Base-by-base conservation (phyloP, 2,113 vertebrate genomes). In the Rhinopithecus roxellana region DNA sequence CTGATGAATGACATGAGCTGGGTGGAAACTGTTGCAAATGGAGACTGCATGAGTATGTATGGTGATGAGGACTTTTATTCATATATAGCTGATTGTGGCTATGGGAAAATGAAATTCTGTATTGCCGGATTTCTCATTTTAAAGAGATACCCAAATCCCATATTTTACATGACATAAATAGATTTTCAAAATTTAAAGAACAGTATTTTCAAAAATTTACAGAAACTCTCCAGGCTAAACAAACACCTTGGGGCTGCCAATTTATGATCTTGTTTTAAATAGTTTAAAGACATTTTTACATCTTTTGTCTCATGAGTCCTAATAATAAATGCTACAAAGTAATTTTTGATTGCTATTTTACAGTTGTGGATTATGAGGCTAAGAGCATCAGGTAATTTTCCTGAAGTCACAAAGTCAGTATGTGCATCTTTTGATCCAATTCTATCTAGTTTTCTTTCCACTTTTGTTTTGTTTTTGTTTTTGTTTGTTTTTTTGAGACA, bases 291-390 rank as follows among this genome's bases (percentile, higher is more conserved):
- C 5, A 82, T 50, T 87, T 93, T 95, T 81, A 75, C 23, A 55
- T n/a, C 23, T 75, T 38, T 52, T 78, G 55, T 77, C 17, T 91
- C 59, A n/a, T 40, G 35, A 78, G 45, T 97, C 52, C 70, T 57
- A 91, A n/a, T 57, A 69, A 87, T 9, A 92, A 92, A 87, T 77
- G 16, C 30, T 22, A 40, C 8, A 20, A 67, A 79, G 0, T 67
- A 61, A 40, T 23, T 92, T 72, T 95, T 77, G 92, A 85, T 43
- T 61, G 50, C 12, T 72, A 17, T n/a, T 93, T 95, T 87, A 30
- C 23, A 94, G 85, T 83, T 91, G 55, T 70, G 43, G 23, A 38
- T 70, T 86, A 27, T 35, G 75, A 94, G 72, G 18, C 7, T 48
- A 17, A 81, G 45, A 40, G 20, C 11, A 87, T 67, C 77, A 84